These are phyloP conservation scores for Antheraea pernyi DNA, from an alignment of 1,140 invertebrate species.

Conservation along the genomic window DNA sequence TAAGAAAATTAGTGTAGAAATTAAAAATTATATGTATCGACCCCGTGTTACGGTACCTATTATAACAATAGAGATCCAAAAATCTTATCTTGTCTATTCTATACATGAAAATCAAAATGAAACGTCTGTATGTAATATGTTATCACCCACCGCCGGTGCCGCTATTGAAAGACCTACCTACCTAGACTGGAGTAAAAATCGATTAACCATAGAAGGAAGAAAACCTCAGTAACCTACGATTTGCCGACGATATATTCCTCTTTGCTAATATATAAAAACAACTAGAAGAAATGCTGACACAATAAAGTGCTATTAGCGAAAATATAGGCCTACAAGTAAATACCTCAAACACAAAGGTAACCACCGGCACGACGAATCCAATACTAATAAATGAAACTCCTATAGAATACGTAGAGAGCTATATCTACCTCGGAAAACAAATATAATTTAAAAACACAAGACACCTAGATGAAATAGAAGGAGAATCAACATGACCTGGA, in stretches of 20 bases:
- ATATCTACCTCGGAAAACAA: background rate
- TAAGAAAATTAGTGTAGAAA: too few relatives aligned
- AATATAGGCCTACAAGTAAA: conserved; percentile 19
- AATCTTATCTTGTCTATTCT: too few relatives aligned
- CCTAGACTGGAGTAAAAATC: conserved; percentile 16
- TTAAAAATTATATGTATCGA: too few relatives aligned
- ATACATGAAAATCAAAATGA: too few relatives aligned
- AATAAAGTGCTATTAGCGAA: conserved; percentile 15
- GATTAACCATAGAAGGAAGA: conserved; percentile 15
- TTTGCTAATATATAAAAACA: background rate
- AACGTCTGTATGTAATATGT: too few relatives aligned
- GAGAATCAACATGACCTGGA: conserved; percentile 12
- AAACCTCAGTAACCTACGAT: conserved; percentile 20
- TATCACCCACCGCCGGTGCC: too few relatives aligned
- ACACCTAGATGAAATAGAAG: conserved; percentile 29
- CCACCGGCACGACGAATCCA: conserved; percentile 8
- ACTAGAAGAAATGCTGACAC: conserved; percentile 17
- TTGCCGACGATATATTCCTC: conserved; percentile 23
- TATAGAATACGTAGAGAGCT: conserved; percentile 4
- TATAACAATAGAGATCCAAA: too few relatives aligned
- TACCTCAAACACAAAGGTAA: conserved; percentile 23
- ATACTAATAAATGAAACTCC: conserved; percentile 16
- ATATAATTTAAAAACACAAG: conserved; percentile 25
- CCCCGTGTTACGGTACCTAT: too few relatives aligned
- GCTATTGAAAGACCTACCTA: too few relatives aligned